Evolutionary conservation across 2,888 invertebrate species (phyloP).

Genomic region (Agapostemon virescens): DNA sequence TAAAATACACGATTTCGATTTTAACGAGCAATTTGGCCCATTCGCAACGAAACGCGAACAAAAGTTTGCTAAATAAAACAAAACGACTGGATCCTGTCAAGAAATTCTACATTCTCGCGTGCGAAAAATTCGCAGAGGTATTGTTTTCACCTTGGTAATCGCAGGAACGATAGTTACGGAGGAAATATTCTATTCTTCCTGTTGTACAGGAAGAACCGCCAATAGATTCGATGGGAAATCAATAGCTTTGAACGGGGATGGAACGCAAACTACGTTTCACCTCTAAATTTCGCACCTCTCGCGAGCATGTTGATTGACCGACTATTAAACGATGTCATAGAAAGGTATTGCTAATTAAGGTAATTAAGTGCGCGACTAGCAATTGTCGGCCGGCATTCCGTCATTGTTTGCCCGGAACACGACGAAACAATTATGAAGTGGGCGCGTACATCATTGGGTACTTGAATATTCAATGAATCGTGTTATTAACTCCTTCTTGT

Average conservation of each 20-base stretch:
- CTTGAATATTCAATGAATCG: constrained; percentile 73
- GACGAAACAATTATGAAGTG: constrained; percentile 63
- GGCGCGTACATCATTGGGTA: constrained; percentile 49
- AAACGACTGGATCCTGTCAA: not conserved
- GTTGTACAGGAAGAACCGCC: not conserved
- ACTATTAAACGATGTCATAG: constrained; percentile 33
- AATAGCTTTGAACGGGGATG: not conserved
- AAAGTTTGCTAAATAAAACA: not conserved
- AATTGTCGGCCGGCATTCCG: constrained; percentile 28
- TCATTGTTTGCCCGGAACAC: constrained; percentile 50
- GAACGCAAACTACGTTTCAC: not conserved
- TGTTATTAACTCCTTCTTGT: constrained; percentile 64
- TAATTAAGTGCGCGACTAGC: constrained; percentile 37
- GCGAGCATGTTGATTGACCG: constrained; percentile 9
- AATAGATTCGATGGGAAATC: not conserved
- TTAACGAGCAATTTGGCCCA: too few species aligned
- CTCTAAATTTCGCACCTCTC: not conserved
- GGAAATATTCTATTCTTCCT: not conserved
- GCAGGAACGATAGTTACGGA: not conserved
- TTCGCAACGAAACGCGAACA: too few species aligned
- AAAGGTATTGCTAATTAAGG: constrained; percentile 38
- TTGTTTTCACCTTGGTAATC: not conserved
- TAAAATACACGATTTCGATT: too few species aligned
- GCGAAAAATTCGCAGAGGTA: not conserved
- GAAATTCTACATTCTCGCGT: not conserved